Percentiles rank a stretch among this genome's conserved stretches.
Evolutionary conservation across 2,888 invertebrate genomes (phyloP).

Genomic region (Nephrotoma guestfalica): DNA sequence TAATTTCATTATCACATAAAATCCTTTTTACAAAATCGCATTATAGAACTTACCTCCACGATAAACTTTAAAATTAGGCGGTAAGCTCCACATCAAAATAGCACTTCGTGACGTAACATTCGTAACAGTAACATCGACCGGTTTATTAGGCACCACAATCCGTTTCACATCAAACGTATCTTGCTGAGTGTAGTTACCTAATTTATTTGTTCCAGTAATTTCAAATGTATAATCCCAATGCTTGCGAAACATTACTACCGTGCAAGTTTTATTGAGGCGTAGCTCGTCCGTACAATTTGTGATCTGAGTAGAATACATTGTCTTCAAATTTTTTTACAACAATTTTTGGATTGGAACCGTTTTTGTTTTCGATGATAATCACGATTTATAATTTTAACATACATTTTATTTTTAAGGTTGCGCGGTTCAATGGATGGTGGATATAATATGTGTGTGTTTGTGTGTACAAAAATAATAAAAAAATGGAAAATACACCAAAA

Average conservation of each 20-base stretch:
- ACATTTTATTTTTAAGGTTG: background rate
- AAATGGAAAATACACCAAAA: background rate
- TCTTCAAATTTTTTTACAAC: background rate
- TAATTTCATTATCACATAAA: background rate
- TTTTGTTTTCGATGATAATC: background rate
- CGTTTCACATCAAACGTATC: background rate
- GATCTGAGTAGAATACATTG: background rate
- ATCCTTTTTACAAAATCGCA: too few species aligned
- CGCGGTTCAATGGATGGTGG: background rate
- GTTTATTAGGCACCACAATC: background rate
- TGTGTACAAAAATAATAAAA: background rate
- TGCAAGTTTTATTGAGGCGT: background rate
- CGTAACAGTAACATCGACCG: background rate
- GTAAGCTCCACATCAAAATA: background rate
- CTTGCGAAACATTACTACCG: slow-evolving; percentile 16
- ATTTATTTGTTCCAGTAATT: background rate
- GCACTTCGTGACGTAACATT: background rate
- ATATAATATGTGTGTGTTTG: background rate
- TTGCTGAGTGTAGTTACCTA: background rate
- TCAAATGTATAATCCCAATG: slow-evolving; percentile 56
- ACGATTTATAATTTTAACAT: background rate
- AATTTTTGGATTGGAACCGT: background rate
- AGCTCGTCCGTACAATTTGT: background rate
- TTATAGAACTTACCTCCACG: background rate
- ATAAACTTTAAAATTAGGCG: background rate